phyloP scores from a whole-genome alignment of 2,888 invertebrate species.

The Carterocephalus palaemon region DNA sequence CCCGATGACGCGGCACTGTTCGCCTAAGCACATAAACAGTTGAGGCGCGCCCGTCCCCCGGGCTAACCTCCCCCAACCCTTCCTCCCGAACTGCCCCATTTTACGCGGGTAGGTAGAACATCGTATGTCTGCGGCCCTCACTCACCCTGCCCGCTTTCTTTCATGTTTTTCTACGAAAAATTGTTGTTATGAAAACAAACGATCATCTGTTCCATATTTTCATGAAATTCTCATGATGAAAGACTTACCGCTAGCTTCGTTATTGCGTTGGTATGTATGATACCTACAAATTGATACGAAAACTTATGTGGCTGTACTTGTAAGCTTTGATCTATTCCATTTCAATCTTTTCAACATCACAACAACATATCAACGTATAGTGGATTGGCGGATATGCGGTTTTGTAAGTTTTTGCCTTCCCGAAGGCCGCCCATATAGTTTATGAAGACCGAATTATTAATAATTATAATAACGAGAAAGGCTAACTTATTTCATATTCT shows the following conservation, averaged over 20 bases:
- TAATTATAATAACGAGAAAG: too few relatives aligned
- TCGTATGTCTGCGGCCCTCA: slow-evolving; percentile 44
- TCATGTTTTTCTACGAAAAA: slow-evolving; percentile 54
- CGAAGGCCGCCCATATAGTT: too few relatives aligned
- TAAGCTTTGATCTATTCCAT: slow-evolving; percentile 3
- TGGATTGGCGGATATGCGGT: too few relatives aligned
- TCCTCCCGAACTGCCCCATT: slow-evolving; percentile 51
- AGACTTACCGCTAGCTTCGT: background rate
- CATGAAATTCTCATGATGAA: slow-evolving; percentile 14
- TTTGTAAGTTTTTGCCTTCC: too few relatives aligned
- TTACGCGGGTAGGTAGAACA: slow-evolving; percentile 59
- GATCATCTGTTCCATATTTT: slow-evolving; percentile 54
- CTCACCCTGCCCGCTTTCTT: slow-evolving; percentile 45
- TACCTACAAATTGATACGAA: background rate
- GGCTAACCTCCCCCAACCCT: slow-evolving; percentile 28
- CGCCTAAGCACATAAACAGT: slow-evolving; percentile 66
- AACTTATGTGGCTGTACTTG: slow-evolving; percentile 1
- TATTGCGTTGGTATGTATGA: too few relatives aligned
- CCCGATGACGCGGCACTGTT: slow-evolving; percentile 62
- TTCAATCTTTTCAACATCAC: slow-evolving; percentile 7
- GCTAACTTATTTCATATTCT: too few relatives aligned
- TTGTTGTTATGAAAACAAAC: slow-evolving; percentile 58
- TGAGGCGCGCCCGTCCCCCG: slow-evolving; percentile 41
- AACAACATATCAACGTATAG: too few relatives aligned
- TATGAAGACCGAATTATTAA: too few relatives aligned